Base-by-base conservation (phyloP, 2,888 invertebrate species). In the Horisme vitalbata region DNA sequence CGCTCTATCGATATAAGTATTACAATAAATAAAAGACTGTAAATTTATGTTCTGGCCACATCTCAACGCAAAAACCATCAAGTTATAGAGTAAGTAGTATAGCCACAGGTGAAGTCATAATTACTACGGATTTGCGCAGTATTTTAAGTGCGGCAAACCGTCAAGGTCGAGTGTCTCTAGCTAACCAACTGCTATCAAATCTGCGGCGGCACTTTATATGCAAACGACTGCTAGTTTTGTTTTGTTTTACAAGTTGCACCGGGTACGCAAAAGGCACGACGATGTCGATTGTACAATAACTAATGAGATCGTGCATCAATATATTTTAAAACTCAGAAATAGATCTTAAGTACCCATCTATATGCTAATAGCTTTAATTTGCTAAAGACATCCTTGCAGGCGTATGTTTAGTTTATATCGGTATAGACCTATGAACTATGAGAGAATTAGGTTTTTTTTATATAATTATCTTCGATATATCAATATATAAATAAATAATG, bases 101-200 rank as follows among this genome's bases (percentile, higher is more conserved):
- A 26, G 21, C 21, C 23, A 38, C 33, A 43, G 10, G 28, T 34
- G 27, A 12, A 15, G 12, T 23, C n/a, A 28, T 41, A 32, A 37
- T 30, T 10, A 30, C 35, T 45, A 5, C 4, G 43, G 30, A 39
- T 49, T 45, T 49, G 44, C 49, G 49, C 49, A 49, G 44, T 44
- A 49, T 39, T 44, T 36, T 32, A n/a, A 26, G 35, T 41, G 44
- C 39, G 35, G 44, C 18, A 38, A 27, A 43, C 31, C 34, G 39
- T 36, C 49, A 49, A 49, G 49, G 49, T 14, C 49, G 34, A 37
- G 27, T 23, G 33, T 20, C 27, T 37, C 36, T 38, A 6, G 30
- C 10, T n/a, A 38, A 35, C 20, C 10, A 36, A 41, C 47, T 50
- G 34, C 41, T 36, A 36, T 12, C 11, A 21, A 14, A 28, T 38